phyloP scores from a whole-genome alignment of 2,888 invertebrate genomes.

The Rugalucina vietnamica region DNA sequence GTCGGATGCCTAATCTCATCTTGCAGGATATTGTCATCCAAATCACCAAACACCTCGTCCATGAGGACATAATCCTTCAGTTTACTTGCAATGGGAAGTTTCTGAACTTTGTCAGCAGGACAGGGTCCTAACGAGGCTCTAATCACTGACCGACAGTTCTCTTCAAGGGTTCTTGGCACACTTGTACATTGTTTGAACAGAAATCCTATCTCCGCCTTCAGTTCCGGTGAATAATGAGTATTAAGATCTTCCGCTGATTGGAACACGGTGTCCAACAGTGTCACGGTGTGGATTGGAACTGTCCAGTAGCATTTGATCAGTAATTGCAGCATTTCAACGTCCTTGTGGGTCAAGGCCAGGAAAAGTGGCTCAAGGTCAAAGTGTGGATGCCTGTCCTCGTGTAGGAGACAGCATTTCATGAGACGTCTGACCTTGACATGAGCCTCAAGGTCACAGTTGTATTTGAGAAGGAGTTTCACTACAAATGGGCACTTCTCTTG shows the following conservation, averaged over 20 bases:
- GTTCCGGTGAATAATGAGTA: slow-evolving; percentile 66
- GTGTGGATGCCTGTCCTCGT: slow-evolving; percentile 81
- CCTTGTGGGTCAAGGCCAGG: slow-evolving; percentile 79
- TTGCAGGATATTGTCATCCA: slow-evolving; percentile 36
- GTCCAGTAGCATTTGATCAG: slow-evolving; percentile 75
- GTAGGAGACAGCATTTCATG: slow-evolving; percentile 75
- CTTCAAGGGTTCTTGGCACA: slow-evolving; percentile 74
- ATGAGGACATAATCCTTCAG: slow-evolving; percentile 79
- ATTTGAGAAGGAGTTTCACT: slow-evolving; percentile 74
- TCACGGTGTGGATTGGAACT: slow-evolving; percentile 71
- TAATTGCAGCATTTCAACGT: slow-evolving; percentile 75
- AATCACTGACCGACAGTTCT: slow-evolving; percentile 75
- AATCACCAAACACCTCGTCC: slow-evolving; percentile 70
- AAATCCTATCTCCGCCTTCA: slow-evolving; percentile 70
- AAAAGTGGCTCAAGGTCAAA: slow-evolving; percentile 82
- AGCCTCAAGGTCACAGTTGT: slow-evolving; percentile 80
- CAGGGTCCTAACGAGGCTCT: slow-evolving; percentile 70
- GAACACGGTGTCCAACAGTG: slow-evolving; percentile 74
- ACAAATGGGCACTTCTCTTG: slow-evolving; percentile 73
- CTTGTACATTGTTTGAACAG: slow-evolving; percentile 70
- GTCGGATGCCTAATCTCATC: slow-evolving; percentile 43
- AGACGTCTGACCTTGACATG: slow-evolving; percentile 70
- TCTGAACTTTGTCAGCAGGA: slow-evolving; percentile 68
- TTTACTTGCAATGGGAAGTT: slow-evolving; percentile 75
- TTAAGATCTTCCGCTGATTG: slow-evolving; percentile 71